Percentiles rank a stretch among this genome's conserved stretches.
These are phyloP conservation scores for Melanostoma scalare DNA, from an alignment of 2,888 invertebrate species.

Conservation along the genomic window DNA sequence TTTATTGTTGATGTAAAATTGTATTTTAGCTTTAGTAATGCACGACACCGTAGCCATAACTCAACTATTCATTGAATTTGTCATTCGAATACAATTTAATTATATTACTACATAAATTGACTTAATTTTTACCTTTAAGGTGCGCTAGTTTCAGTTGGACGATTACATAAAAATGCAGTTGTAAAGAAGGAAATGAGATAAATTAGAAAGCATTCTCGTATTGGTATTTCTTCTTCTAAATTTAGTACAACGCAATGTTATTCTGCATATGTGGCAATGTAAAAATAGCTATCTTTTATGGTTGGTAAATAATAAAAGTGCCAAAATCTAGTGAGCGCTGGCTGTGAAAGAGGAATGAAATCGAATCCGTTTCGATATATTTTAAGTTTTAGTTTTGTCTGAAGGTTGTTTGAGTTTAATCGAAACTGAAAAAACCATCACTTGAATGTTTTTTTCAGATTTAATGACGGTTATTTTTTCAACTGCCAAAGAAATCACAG, in stretches of 20 bases:
- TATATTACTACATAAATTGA: constrained; percentile 9
- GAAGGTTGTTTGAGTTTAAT: constrained; percentile 10
- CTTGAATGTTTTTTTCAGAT: too few relatives aligned
- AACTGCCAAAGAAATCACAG: too few relatives aligned
- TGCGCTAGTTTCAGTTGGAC: constrained; percentile 37
- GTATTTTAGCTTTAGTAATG: too few relatives aligned
- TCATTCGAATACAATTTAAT: background rate
- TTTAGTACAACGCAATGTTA: constrained; percentile 64
- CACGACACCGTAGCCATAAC: too few relatives aligned
- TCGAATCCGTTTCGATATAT: constrained; percentile 52
- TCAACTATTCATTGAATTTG: too few relatives aligned
- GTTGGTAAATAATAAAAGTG: constrained; percentile 67
- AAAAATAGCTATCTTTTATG: constrained; percentile 65
- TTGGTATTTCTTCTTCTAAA: constrained; percentile 46
- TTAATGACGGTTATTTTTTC: too few relatives aligned
- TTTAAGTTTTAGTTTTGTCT: constrained; percentile 38
- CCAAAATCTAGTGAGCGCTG: constrained; percentile 39
- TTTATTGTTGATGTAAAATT: too few relatives aligned
- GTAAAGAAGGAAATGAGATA: constrained; percentile 62
- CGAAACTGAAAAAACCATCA: too few relatives aligned
- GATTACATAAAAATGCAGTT: constrained; percentile 61
- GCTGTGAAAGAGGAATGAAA: constrained; percentile 42
- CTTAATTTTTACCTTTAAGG: constrained; percentile 9
- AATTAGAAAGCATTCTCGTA: constrained; percentile 58
- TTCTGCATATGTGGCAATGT: constrained; percentile 64